Percentiles rank a stretch among this genome's conserved stretches.
phyloP scores from a whole-genome alignment of 2,797 vertebrate genomes.

The Poecilia wingei region DNA sequence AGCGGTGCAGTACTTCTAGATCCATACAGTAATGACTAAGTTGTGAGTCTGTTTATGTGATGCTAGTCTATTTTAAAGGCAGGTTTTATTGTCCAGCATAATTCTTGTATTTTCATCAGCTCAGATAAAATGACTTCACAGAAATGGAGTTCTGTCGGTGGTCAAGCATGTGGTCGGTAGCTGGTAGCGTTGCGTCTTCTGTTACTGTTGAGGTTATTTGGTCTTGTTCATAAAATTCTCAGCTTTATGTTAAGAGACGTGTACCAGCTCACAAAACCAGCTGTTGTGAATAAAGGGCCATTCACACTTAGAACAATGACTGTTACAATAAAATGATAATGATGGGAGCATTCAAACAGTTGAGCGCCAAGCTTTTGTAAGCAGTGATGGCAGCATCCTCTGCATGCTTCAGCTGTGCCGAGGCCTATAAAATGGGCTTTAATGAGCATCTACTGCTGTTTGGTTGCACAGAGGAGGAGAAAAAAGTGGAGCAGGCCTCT shows the following conservation, averaged over 20 bases:
- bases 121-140: not conserved
- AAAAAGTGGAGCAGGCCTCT: not conserved
- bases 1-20: not conserved
- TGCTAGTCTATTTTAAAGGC: not conserved
- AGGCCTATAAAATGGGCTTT: not conserved
- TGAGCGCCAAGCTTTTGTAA: not conserved
- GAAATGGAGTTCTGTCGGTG: not conserved
- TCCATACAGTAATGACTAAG: not conserved
- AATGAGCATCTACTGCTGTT: not conserved
- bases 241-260: not conserved
- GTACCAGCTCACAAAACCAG: not conserved
- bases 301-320: slow-evolving; percentile 1
- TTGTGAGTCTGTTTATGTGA: not conserved
- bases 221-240: not conserved
- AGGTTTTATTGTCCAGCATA: not conserved
- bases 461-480: not conserved
- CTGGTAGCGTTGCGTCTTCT: not conserved
- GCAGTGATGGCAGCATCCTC: not conserved
- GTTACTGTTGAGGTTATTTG: not conserved
- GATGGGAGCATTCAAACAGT: not conserved
- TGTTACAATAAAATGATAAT: not conserved
- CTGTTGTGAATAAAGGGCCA: not conserved
- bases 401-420: not conserved
- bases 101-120: not conserved
- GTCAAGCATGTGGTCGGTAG: not conserved